A percentile compares a stretch with the other conserved stretches of the same genome.
Conservation (phyloP, 2,113 vertebrate species). For the Poeciliopsis prolifica region DNA sequence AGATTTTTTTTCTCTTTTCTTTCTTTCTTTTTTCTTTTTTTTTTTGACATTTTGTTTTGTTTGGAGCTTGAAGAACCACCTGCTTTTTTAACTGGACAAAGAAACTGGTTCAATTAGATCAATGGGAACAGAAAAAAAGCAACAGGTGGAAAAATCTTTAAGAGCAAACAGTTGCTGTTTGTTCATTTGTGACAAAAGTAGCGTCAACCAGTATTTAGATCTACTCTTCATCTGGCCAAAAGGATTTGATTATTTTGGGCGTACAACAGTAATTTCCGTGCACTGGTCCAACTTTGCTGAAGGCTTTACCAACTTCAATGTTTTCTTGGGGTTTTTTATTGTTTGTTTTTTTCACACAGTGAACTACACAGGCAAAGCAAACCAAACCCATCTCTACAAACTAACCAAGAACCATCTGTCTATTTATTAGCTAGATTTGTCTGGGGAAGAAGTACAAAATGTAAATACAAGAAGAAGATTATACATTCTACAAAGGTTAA, state of each 20-base stretch:
- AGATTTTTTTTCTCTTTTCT: too few relatives aligned
- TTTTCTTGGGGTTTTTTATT: not conserved
- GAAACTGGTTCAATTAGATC: too few relatives aligned
- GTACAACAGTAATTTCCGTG: too few relatives aligned
- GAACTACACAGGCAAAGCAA: not conserved
- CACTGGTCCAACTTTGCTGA: too few relatives aligned
- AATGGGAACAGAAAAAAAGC: not conserved
- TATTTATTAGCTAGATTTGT: not conserved
- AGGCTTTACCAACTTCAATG: not conserved
- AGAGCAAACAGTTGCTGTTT: not conserved
- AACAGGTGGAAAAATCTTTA: not conserved
- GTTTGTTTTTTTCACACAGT: not conserved
- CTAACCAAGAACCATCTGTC: not conserved
- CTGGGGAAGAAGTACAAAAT: not conserved
- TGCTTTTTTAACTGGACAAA: not conserved
- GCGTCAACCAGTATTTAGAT: not conserved
- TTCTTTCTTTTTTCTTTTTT: not conserved
- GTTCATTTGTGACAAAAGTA: not conserved
- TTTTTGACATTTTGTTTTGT: not conserved
- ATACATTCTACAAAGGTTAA: too few relatives aligned
- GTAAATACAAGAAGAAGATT: too few relatives aligned
- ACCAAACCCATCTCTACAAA: not conserved
- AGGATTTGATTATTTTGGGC: too few relatives aligned
- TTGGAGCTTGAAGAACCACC: not conserved
- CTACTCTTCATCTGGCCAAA: too few relatives aligned